phyloP scores from a whole-genome alignment of 2,888 invertebrate genomes.

The Neoscelio sp. region DNA sequence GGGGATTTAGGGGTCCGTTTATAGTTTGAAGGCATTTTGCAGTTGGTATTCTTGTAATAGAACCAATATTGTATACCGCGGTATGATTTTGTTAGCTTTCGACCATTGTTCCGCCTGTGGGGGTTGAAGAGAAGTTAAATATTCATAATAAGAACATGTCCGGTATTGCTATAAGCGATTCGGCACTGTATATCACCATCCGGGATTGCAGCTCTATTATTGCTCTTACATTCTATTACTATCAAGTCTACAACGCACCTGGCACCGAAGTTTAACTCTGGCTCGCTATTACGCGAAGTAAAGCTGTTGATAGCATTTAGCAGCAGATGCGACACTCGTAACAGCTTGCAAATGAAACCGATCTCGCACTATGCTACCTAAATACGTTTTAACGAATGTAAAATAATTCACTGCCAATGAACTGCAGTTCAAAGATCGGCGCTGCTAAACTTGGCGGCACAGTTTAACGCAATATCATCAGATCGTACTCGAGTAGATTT shows the following conservation, averaged over 20 bases:
- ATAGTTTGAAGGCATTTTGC: conserved; percentile 16
- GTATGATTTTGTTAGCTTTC: conserved; percentile 48
- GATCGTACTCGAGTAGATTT: too few relatives aligned
- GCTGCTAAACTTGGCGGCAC: too few relatives aligned
- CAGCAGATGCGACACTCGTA: conserved; percentile 79
- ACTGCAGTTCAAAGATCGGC: conserved; percentile 15
- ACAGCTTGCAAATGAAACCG: conserved; percentile 77
- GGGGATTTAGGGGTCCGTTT: too few relatives aligned
- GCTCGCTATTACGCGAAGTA: conserved; percentile 75
- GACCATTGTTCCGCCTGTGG: conserved; percentile 44
- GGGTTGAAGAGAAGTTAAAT: conserved; percentile 70
- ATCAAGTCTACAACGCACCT: conserved; percentile 66
- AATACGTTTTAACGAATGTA: conserved; percentile 57
- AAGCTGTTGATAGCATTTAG: conserved; percentile 79
- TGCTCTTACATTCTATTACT: conserved; percentile 76
- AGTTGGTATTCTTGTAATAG: conserved; percentile 16
- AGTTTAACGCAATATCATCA: background rate
- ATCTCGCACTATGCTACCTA: conserved; percentile 32
- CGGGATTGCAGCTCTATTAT: conserved; percentile 73
- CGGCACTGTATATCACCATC: conserved; percentile 56
- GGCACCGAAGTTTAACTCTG: conserved; percentile 76
- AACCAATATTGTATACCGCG: too few relatives aligned
- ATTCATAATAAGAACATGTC: conserved; percentile 68
- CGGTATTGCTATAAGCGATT: conserved; percentile 64
- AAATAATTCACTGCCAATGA: conserved; percentile 58